Conservation (phyloP, 2,113 vertebrate species). For the Silurus glanis region DNA sequence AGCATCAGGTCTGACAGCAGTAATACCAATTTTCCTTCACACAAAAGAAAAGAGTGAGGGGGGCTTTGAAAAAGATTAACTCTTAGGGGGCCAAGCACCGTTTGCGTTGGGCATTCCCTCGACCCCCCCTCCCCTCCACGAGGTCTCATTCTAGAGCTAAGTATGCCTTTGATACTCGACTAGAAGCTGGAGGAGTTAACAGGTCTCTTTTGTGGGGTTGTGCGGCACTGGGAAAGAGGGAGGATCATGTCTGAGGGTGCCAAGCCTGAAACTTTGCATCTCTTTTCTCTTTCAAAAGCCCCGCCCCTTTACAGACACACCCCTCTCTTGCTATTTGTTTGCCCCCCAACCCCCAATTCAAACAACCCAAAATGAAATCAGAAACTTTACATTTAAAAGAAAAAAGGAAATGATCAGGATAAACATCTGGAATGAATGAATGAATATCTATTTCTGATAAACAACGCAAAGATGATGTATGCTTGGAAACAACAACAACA, state of each 20-base stretch:
- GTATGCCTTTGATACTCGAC: constrained; percentile 75
- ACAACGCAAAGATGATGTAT: constrained; percentile 21
- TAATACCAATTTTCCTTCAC: constrained; percentile 63
- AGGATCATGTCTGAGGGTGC: constrained; percentile 55
- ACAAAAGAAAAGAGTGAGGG: constrained; percentile 54
- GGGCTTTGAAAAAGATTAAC: constrained; percentile 70
- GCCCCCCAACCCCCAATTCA: constrained; percentile 38
- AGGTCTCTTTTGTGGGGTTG: constrained; percentile 75
- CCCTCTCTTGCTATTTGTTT: constrained; percentile 24
- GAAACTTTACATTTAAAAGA: constrained; percentile 41
- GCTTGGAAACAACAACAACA: neutral
- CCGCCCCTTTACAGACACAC: constrained; percentile 16
- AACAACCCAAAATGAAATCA: constrained; percentile 58
- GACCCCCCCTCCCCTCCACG: constrained; percentile 63
- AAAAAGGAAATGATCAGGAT: constrained; percentile 6
- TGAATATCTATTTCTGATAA: constrained; percentile 53
- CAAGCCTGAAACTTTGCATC: constrained; percentile 69
- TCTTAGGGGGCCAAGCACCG: constrained; percentile 66
- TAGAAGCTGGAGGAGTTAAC: constrained; percentile 77
- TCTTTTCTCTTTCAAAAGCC: constrained; percentile 34
- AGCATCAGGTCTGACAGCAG: constrained; percentile 67
- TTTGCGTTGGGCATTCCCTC: constrained; percentile 65
- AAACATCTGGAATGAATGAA: neutral
- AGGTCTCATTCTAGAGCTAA: constrained; percentile 73
- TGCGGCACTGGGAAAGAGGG: constrained; percentile 37